phyloP scores from a whole-genome alignment of 92 coral and sea anemone genomes.

The Ricordea florida region DNA sequence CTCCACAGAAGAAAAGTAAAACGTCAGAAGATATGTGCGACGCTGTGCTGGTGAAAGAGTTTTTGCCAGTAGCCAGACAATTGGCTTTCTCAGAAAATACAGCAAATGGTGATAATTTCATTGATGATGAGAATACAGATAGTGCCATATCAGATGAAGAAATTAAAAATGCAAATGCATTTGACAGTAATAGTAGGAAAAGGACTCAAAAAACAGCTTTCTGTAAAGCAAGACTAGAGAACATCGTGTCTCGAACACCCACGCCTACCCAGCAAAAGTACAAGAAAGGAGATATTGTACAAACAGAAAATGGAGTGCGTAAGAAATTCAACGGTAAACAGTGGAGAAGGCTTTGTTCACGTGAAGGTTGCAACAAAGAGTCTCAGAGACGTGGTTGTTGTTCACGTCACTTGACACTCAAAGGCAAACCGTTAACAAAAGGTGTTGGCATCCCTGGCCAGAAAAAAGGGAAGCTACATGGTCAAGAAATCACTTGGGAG shows the following conservation, averaged over 20 bases:
- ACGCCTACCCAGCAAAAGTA: conserved; percentile 95
- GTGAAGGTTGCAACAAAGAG: conserved; percentile 94
- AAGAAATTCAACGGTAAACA: conserved; percentile 98
- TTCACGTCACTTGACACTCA: conserved; percentile 92
- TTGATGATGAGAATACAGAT: conserved; percentile 91
- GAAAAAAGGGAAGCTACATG: conserved; percentile 81
- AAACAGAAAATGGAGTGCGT: conserved; percentile 93
- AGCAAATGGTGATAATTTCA: conserved; percentile 1
- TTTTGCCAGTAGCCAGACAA: conserved; percentile 51
- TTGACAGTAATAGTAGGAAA: conserved; percentile 5
- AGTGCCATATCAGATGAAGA: conserved; percentile 98
- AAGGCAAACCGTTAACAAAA: conserved; percentile 85
- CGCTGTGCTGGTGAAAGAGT: background rate
- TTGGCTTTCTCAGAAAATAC: conserved; percentile 60
- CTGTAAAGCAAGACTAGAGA: conserved; percentile 47
- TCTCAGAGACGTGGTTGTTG: conserved; percentile 97
- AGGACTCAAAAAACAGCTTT: conserved; percentile 42
- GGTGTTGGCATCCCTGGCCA: conserved; percentile 86
- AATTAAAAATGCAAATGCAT: conserved; percentile 54
- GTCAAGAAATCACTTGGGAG: conserved; percentile 93
- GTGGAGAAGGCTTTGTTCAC: conserved; percentile 95
- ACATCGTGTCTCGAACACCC: conserved; percentile 73
- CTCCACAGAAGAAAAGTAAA: conserved; percentile 42
- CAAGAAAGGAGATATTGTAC: conserved; percentile 96
- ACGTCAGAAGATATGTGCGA: no score